Evolutionary conservation across 53 echinoderm and acorn worm species (phyloP), one percentile per base, ranked within the genome.

Genomic region (Astropecten irregularis): DNA sequence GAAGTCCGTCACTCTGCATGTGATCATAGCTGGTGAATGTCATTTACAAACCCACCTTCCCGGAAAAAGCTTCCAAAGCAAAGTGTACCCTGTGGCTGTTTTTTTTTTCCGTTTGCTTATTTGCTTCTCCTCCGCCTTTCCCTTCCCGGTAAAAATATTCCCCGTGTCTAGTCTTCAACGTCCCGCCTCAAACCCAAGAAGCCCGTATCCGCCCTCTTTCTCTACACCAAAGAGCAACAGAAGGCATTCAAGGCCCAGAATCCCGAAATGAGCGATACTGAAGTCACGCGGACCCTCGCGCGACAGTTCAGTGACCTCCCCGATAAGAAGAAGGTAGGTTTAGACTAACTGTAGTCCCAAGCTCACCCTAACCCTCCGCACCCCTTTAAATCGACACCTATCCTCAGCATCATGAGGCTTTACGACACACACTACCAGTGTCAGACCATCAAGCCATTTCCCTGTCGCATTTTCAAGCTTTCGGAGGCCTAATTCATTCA

Each of bases 141-240:
- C 35, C 6, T 38, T 23, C 56, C 53, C 53, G n/a, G n/a, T 42
- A 8, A 42, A 6, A 6, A 42, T 11, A 11, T 10, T 23, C 25
- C 18, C 5, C 55, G 25, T 20, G 59, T 42, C 40, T 32, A 76
- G 58, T 58, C 76, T 36, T 1, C n/a, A 5, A 63, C 66, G 23
- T 68, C 67, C 76, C 85, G 63, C 19, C n/a, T 56, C 21, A 81
- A 67, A 70, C 85, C 90, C 26, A 90, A 90, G 86, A 90, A 86
- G 67, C 90, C 86, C 22, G 48, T 86, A 47, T 57, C 81, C 22
- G 86, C 86, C 73, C 42, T 83, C 50, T 90, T 86, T 65, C 52
- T 93, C 2, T 93, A 88, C 90, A 68, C 83, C 20, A 32, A 76
- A 48, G 88, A 90, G 30, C 83, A 81, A 36, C 85, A 87, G 58